Evolutionary conservation across 2,888 invertebrate species (phyloP), one percentile per base, ranked within the genome.

Genomic region (Bellardia pandia): DNA sequence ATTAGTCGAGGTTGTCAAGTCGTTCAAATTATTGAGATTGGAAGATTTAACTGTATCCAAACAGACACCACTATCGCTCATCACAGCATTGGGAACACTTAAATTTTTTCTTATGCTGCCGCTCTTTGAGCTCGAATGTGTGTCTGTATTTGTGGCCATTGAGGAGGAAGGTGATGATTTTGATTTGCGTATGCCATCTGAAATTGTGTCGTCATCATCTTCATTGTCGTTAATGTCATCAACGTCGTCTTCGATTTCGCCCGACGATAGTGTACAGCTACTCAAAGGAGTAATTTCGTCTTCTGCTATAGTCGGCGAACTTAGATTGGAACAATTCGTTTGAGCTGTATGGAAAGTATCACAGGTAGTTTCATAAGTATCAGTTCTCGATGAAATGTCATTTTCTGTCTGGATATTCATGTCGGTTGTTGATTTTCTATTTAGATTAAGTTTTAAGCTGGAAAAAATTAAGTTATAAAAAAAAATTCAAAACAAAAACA

Each of bases 331-430:
- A 81, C 94, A 95, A 88, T 95, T 94, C 0, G 95, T 95, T 7
- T 96, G 94, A 0, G 97, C 96, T 30, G 97, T 97, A 93, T 97
- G 97, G 94, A 96, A 97, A 0, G 96, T 96, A 90, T 96, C 96
- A 86, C 95, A 95, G 83, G 95, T 93, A 78, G 95, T 93, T 90
- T 92, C 92, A 81, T 91, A 91, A 30, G 92, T 92, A 82, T 93
- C 93, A 64, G 92, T 91, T 75, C 91, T 91, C 79, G 92, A 92
- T 51, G 92, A 92, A 62, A 91, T 89, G 64, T 92, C 92, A 33
- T 90, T 91, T 33, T 90, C 90, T 51, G 91, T 90, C 85, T 90
- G 89, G 62, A 89, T 53, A 88, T 92, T 93, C 1, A 89, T 89
- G 14, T 89, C 89, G 5, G 88, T 86, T 33, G 88, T 89, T 0